These are phyloP conservation scores for Labeo catla DNA, from an alignment of 2,113 vertebrate species.

Conservation along the genomic window DNA sequence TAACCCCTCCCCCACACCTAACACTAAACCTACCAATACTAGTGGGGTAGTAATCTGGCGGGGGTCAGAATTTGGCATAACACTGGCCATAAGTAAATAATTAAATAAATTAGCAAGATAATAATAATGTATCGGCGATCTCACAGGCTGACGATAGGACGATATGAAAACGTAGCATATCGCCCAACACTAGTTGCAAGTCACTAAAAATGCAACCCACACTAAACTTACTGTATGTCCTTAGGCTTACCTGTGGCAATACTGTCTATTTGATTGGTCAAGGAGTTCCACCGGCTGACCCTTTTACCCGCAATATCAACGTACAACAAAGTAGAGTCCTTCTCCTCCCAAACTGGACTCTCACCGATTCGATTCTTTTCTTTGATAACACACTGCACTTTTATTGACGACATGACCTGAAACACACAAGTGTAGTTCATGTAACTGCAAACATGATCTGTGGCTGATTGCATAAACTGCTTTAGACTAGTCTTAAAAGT, in stretches of 20 bases:
- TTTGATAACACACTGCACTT: conserved; percentile 79
- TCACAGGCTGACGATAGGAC: too few relatives aligned
- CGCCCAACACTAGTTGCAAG: background rate
- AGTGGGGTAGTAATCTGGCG: too few relatives aligned
- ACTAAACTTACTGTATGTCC: background rate
- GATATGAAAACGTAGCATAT: too few relatives aligned
- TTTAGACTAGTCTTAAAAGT: too few relatives aligned
- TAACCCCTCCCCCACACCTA: too few relatives aligned
- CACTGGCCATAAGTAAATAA: too few relatives aligned
- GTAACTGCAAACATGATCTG: background rate
- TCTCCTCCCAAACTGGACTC: conserved; percentile 90
- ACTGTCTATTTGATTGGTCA: conserved; percentile 70
- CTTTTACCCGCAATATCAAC: conserved; percentile 84
- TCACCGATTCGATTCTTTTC: conserved; percentile 79
- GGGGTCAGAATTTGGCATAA: too few relatives aligned
- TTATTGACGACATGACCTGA: conserved; percentile 81
- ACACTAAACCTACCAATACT: too few relatives aligned
- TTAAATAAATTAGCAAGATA: too few relatives aligned
- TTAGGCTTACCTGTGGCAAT: conserved; percentile 79
- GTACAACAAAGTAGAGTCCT: conserved; percentile 78
- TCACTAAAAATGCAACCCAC: conserved; percentile 1
- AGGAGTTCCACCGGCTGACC: conserved; percentile 83
- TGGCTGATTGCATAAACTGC: too few relatives aligned
- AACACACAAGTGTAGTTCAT: background rate
- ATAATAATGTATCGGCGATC: too few relatives aligned